Percentiles rank a stretch among this genome's conserved stretches.
These are phyloP conservation scores for Hypena proboscidalis DNA, from an alignment of 2,888 invertebrate species.

Conservation along the genomic window DNA sequence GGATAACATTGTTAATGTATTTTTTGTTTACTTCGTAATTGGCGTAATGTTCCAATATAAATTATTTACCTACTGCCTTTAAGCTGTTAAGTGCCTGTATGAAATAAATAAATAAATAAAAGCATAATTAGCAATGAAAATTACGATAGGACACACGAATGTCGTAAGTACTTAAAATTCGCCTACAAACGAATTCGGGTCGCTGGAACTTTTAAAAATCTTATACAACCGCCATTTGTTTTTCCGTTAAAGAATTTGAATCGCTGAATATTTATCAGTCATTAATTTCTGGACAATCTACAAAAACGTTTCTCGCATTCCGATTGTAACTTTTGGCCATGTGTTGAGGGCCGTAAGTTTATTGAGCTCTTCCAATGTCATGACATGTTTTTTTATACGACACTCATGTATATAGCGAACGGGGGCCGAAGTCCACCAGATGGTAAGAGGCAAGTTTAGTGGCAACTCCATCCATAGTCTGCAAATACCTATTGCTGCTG, in stretches of 20 bases:
- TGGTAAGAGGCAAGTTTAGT: no score
- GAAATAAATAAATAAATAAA: conserved; percentile 5
- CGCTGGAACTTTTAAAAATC: conserved; percentile 24
- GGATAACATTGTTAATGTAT: no score
- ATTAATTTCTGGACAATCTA: conserved; percentile 39
- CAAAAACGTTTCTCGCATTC: conserved; percentile 41
- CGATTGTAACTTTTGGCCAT: conserved; percentile 14
- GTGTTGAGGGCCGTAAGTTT: conserved; percentile 11
- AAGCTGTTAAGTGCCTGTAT: no score
- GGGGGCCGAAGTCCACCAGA: no score
- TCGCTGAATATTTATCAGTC: conserved; percentile 42
- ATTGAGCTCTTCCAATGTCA: conserved; percentile 45
- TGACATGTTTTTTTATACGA: no score
- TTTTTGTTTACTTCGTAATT: no score
- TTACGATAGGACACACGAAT: conserved; percentile 8
- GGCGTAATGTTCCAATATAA: no score
- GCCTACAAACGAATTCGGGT: conserved; percentile 15
- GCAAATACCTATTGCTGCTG: no score
- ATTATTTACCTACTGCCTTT: no score
- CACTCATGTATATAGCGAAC: no score
- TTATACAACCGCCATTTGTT: conserved; percentile 26
- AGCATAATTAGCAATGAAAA: conserved; percentile 14
- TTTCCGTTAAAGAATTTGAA: conserved; percentile 22
- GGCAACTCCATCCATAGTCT: no score
- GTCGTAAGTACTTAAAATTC: conserved; percentile 19